phyloP scores from a whole-genome alignment of 2,113 vertebrate genomes.

The Acrocephalus kingi region DNA sequence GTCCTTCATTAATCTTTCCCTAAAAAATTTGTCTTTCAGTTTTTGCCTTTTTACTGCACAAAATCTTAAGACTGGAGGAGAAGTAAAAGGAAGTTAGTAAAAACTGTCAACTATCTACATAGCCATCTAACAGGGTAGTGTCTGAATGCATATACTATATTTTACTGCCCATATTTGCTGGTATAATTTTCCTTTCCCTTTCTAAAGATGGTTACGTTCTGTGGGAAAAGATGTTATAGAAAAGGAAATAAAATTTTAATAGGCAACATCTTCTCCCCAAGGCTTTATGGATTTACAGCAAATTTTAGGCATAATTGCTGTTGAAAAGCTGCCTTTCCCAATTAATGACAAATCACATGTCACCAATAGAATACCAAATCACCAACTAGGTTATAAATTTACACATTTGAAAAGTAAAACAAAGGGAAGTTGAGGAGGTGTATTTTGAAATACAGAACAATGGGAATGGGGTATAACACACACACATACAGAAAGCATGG shows the following conservation, averaged over 20 bases:
- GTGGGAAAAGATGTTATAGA: neutral
- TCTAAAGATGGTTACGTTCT: neutral
- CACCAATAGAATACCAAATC: neutral
- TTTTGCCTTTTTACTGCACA: neutral
- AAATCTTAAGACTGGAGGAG: neutral
- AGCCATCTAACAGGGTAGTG: neutral
- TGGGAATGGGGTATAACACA: neutral
- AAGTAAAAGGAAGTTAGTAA: neutral
- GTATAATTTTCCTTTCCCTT: neutral
- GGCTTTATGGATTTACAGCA: neutral
- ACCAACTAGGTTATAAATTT: neutral
- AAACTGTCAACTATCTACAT: neutral
- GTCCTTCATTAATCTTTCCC: neutral
- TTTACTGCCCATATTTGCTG: neutral
- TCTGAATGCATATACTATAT: neutral
- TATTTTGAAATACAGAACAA: neutral
- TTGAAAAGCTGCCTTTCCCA: neutral
- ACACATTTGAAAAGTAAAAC: neutral
- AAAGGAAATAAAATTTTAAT: neutral
- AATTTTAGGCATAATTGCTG: neutral
- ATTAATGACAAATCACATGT: neutral
- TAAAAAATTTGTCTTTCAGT: neutral
- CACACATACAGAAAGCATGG: neutral
- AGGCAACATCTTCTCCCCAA: neutral
- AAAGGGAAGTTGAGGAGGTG: neutral